These are phyloP conservation scores for Halcyon leucocephala DNA, from an alignment of 2,797 vertebrate genomes.

Conservation along the genomic window DNA sequence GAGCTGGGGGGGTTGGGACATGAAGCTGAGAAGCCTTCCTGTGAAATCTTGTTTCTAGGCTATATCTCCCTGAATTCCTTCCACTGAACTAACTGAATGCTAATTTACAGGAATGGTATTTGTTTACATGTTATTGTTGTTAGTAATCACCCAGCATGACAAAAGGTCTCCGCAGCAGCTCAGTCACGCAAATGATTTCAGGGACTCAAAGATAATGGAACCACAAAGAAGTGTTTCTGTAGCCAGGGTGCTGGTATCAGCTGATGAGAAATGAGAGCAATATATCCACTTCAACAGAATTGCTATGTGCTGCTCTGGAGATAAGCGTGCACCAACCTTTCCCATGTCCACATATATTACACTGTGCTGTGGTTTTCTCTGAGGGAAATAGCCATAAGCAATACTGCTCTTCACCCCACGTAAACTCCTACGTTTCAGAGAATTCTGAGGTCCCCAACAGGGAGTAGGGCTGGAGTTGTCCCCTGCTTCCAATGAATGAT, in stretches of 20 bases:
- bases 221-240: not conserved
- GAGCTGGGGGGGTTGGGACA: not conserved
- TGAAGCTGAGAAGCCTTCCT: not conserved
- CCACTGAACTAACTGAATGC: not conserved
- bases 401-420: not conserved
- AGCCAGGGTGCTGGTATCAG: accelerated
- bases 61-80: not conserved
- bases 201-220: conserved; percentile 29
- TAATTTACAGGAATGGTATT: conserved; percentile 45
- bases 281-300: not conserved
- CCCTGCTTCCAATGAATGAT: not conserved
- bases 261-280: not conserved
- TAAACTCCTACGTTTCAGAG: not conserved
- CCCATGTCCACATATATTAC: not conserved
- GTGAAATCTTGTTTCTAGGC: conserved; percentile 11
- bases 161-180: conserved; percentile 22
- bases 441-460: not conserved
- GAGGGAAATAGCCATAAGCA: not conserved
- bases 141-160: not conserved
- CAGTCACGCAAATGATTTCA: not conserved
- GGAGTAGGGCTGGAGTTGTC: not conserved
- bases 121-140: not conserved
- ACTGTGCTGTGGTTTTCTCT: not conserved
- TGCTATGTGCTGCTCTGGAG: not conserved
- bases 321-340: not conserved